phyloP scores from a whole-genome alignment of 2,113 vertebrate species.

The Hemibagrus wyckioides region DNA sequence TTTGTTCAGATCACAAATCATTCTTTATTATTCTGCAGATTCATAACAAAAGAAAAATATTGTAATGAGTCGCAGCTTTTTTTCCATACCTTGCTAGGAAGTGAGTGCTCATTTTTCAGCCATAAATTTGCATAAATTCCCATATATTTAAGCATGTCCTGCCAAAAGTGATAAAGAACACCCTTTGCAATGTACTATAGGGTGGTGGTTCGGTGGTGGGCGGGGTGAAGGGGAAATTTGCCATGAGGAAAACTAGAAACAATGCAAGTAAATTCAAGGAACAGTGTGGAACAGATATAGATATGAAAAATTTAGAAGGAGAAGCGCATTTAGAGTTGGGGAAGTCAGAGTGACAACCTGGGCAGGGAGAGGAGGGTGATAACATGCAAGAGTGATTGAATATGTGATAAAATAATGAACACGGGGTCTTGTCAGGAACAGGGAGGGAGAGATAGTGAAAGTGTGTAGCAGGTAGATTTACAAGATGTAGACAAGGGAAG shows the following conservation, averaged over 20 bases:
- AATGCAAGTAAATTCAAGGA: background rate
- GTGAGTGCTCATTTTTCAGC: conserved; percentile 72
- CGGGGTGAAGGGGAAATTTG: background rate
- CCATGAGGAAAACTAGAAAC: background rate
- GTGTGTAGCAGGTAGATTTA: conserved; percentile 33
- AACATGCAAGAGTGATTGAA: conserved; percentile 28
- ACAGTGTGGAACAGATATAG: conserved; percentile 9
- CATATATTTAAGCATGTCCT: conserved; percentile 66
- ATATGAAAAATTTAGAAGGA: background rate
- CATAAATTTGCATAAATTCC: conserved; percentile 73
- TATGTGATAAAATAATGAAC: conserved; percentile 44
- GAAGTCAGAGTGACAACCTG: background rate
- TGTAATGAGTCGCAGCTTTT: conserved; percentile 68
- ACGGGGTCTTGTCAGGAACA: conserved; percentile 29
- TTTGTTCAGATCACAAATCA: conserved; percentile 70
- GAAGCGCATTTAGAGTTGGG: background rate
- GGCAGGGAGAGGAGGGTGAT: background rate
- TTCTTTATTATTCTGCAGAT: conserved; percentile 70
- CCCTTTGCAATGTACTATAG: conserved; percentile 41
- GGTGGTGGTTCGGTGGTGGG: conserved; percentile 8
- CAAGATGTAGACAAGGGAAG: conserved; percentile 20
- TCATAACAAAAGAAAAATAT: conserved; percentile 73
- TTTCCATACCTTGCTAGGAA: conserved; percentile 60
- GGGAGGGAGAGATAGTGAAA: conserved; percentile 24
- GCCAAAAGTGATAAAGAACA: conserved; percentile 74